Base-by-base conservation (phyloP, 2,888 invertebrate species). In the Leucophenga maculata region DNA sequence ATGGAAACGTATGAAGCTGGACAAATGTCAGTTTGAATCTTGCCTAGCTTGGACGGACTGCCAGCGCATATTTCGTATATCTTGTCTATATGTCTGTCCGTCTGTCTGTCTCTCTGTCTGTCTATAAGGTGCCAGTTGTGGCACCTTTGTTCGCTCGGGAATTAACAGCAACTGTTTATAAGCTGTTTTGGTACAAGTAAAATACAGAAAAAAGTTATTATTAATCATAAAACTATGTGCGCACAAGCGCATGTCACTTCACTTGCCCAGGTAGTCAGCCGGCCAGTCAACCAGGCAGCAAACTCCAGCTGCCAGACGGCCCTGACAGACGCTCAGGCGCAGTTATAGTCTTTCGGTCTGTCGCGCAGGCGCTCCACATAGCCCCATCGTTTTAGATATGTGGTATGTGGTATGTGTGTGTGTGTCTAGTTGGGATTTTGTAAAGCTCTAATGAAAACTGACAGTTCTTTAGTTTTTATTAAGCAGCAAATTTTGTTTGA, bases 191-290 rank as follows among this genome's bases (percentile, higher is more conserved):
- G 50, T 50, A 50, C n/a, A 50, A 50, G 18, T 18, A 50, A 39
- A 50, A 18, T 50, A 50, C 6, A 50, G 13, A 50, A 11, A 39
- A 18, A 22, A 64, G 22, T 64, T 80, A 75, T 77, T 79, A 82
- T 78, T 77, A 80, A 80, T 80, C 80, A 82, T 77, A 74, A 75
- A 76, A 74, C 62, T 64, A 74, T 83, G 80, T 82, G 80, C 78
- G 82, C 78, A 80, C 83, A 83, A 80, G 80, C 80, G 75, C 83
- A 83, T 82, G 80, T 79, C 80, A 81, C 78, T 81, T 82, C 82
- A 75, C 39, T 39, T 39, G 39, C 39, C 64, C 55, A 48, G 65
- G 26, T 44, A 31, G 68, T 22, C 68, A 39, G 59, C 57, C 52
- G 22, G 60, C 50, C 20, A 70, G 72, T 60, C 72, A 69, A 74